A percentile compares a stretch with the other conserved stretches of the same genome.
Evolutionary conservation across 1,140 invertebrate species (phyloP).

Genomic region (Musca vetustissima): DNA sequence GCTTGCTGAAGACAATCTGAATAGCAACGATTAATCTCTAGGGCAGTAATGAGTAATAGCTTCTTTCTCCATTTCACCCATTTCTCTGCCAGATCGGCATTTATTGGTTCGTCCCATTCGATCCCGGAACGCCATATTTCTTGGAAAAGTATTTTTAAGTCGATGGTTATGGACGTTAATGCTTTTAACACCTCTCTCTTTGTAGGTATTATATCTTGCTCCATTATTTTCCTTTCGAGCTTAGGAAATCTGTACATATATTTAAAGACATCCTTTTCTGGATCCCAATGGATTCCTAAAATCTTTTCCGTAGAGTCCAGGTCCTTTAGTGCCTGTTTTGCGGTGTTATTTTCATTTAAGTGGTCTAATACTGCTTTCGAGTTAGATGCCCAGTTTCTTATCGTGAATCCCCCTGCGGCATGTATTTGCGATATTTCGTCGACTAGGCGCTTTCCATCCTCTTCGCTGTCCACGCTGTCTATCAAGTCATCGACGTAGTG

Average conservation of each 20-base stretch:
- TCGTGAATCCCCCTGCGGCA: constrained; percentile 25
- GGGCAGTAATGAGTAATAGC: constrained; percentile 3
- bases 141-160: too few relatives aligned
- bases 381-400: constrained; percentile 28
- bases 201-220: constrained; percentile 26
- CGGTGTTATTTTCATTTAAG: not conserved
- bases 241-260: constrained; percentile 15
- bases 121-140: constrained; percentile 43
- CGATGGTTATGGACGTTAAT: constrained; percentile 46
- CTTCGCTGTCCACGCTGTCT: constrained; percentile 33
- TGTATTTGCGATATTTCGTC: constrained; percentile 35
- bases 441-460: constrained; percentile 29
- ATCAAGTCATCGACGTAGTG: constrained; percentile 54
- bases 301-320: constrained; percentile 8
- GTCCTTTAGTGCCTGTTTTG: not conserved
- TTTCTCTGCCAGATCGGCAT: constrained; percentile 10
- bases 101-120: constrained; percentile 50
- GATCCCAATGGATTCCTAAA: constrained; percentile 26
- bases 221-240: not conserved
- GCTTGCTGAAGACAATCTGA: not conserved
- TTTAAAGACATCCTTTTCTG: not conserved
- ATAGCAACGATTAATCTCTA: constrained; percentile 16
- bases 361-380: not conserved
- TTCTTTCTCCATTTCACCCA: constrained; percentile 32
- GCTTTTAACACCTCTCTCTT: constrained; percentile 39